Conservation (phyloP, 2,797 vertebrate species). For the Margarornis squamiger region DNA sequence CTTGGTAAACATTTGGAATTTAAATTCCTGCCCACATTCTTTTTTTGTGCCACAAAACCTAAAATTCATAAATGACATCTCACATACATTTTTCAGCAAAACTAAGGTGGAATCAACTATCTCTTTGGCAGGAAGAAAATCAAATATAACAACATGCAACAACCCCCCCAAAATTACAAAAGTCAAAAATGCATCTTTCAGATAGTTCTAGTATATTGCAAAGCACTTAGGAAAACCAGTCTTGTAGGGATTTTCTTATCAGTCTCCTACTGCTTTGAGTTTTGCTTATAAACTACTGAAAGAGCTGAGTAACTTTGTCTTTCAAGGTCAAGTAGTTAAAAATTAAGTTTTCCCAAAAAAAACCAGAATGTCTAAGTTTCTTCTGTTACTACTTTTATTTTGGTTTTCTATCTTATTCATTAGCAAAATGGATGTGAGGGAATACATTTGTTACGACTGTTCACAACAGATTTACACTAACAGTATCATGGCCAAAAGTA, state of each 20-base stretch:
- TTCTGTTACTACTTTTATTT: not conserved
- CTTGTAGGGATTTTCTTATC: not conserved
- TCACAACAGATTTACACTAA: not conserved
- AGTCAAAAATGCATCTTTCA: not conserved
- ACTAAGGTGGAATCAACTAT: not conserved
- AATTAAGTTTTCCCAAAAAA: not conserved
- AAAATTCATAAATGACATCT: not conserved
- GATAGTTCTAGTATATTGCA: not conserved
- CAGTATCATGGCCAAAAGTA: not conserved
- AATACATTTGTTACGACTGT: not conserved
- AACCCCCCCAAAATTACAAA: not conserved
- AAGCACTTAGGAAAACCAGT: not conserved
- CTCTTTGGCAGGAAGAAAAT: not conserved
- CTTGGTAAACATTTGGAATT: not conserved
- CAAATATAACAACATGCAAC: not conserved
- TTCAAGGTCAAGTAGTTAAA: not conserved
- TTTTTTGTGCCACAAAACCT: not conserved
- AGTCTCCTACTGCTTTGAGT: not conserved
- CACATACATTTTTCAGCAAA: not conserved
- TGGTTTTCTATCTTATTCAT: not conserved
- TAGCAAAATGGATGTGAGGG: not conserved
- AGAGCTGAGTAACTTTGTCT: not conserved
- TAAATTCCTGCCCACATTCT: not conserved
- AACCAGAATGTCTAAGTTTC: not conserved
- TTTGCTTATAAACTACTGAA: not conserved